Evolutionary conservation across 2,888 invertebrate genomes (phyloP).

Genomic region (Odontomyia ornata): DNA sequence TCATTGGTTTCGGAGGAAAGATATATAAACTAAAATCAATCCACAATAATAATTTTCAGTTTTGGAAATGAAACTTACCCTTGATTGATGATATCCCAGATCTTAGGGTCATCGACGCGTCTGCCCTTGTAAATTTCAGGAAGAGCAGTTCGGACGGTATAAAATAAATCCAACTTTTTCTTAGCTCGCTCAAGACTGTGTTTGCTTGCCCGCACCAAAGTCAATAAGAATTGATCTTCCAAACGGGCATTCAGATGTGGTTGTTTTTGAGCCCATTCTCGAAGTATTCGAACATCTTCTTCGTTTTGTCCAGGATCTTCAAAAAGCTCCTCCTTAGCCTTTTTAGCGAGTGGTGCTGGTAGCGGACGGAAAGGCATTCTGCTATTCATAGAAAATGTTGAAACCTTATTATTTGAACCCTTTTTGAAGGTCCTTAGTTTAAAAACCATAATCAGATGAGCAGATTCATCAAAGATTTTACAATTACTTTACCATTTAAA

Average conservation of each 20-base stretch:
- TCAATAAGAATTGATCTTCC: slow-evolving; percentile 65
- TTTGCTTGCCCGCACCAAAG: slow-evolving; percentile 67
- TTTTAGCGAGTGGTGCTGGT: slow-evolving; percentile 57
- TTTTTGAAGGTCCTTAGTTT: no score
- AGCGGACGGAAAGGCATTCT: slow-evolving; percentile 55
- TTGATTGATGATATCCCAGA: slow-evolving; percentile 44
- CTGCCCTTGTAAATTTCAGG: slow-evolving; percentile 67
- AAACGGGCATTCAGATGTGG: slow-evolving; percentile 60
- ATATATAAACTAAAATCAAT: background rate
- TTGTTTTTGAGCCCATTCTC: slow-evolving; percentile 66
- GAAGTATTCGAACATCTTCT: slow-evolving; percentile 63
- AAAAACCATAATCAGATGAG: no score
- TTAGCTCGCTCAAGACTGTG: slow-evolving; percentile 67
- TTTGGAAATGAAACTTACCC: slow-evolving; percentile 55
- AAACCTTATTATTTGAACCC: no score
- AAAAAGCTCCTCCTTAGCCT: slow-evolving; percentile 64
- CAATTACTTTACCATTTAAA: no score
- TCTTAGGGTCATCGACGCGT: slow-evolving; percentile 52
- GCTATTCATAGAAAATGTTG: no score
- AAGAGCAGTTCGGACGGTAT: slow-evolving; percentile 67
- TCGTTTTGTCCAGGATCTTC: slow-evolving; percentile 63
- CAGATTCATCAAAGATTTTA: no score
- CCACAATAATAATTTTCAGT: no score
- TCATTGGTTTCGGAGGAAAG: slow-evolving; percentile 52
- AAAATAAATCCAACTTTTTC: slow-evolving; percentile 68